Base-by-base conservation (phyloP, 2,888 invertebrate genomes). In the Poecilobothrus nobilitatus region DNA sequence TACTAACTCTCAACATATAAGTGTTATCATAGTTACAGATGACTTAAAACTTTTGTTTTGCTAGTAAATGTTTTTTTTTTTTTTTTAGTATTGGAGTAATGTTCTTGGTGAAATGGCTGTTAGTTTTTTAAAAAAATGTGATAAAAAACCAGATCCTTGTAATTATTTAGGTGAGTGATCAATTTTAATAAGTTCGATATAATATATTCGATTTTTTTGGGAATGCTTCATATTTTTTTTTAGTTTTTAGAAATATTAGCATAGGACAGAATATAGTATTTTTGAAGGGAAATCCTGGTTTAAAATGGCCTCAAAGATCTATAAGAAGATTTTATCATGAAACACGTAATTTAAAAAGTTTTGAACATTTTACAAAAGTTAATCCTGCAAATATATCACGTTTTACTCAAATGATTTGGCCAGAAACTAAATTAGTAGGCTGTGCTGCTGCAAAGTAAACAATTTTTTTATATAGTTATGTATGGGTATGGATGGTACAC, bases 331-430 rank as follows among this genome's bases (percentile, higher is more conserved):
- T 75, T 75, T 76, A 74, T 70, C 65, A 68, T 8, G 73, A 75
- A 67, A 67, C 74, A 2, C 73, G 73, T 62, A 64, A 69, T 0
- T 71, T 73, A 5, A 63, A 67, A 27, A 69, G 33, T 15, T 69
- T 69, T 27, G 34, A 53, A 0, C 33, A 73, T 0, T 73, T 71
- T 69, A 18, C 65, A 22, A 41, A 68, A 12, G 67, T 69, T 10
- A 33, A 61, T 1, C 62, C 70, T 20, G 53, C 63, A n/a, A 63
- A 62, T 2, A 68, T 70, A 18, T 44, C 10, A 5, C 71, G 71
- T 61, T 73, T 76, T 66, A 71, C 73, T 1, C 73, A 73, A 70
- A 71, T 76, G 69, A 72, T 74, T 67, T 74, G 74, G 72, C 75
- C 76, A 9, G 44, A 44, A 18, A 53, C 71, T 15, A 73, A 75